Base-by-base conservation (phyloP, 2,888 invertebrate genomes). In the Callinectes sapidus region DNA sequence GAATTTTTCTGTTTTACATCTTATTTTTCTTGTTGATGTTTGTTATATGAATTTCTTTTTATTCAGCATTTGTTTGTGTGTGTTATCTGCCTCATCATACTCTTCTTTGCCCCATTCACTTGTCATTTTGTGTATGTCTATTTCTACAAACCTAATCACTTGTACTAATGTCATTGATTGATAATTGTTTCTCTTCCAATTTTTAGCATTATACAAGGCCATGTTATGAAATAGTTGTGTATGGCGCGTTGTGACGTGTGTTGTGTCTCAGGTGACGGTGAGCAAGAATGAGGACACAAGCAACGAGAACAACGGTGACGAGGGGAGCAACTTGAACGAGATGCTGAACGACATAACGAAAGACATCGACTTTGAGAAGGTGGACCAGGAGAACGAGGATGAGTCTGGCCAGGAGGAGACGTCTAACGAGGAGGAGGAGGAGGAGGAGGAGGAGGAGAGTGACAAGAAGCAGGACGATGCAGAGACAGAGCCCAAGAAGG, bases 361-460 rank as follows among this genome's bases (percentile, higher is more conserved):
- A 48, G 85, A 92, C 91, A 92, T 92, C 14, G 90, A 92, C 48
- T 92, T 92, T 85, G 89, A 89, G 89, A 81, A 91, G 85, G 85
- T 92, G 48, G 92, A 92, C 61, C 71, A 48, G 32, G 92, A 90
- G 32, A 92, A 91, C 32, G 91, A 91, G 35, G 61, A 39, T 6
- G 77, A 90, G 28, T 28, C n/a, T 1, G 28, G 71, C 23, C 5
- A 13, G n/a, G 81, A 48, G 18, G 77, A 55, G 1, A 13, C 35
- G 16, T 32, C 28, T 3, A 86, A n/a, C 10, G 86, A 23, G 6
- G 91, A 91, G 32, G 39, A 14, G 81, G 14, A 28, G n/a, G n/a
- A n/a, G n/a, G 39, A 39, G 39, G 39, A 39, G 28, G 28, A 71
- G 16, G 61, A 61, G 23, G 61, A 61, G 18, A 18, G 23, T 3